phyloP scores from a whole-genome alignment of 1,140 invertebrate genomes.

The Choristoneura fumiferana region DNA sequence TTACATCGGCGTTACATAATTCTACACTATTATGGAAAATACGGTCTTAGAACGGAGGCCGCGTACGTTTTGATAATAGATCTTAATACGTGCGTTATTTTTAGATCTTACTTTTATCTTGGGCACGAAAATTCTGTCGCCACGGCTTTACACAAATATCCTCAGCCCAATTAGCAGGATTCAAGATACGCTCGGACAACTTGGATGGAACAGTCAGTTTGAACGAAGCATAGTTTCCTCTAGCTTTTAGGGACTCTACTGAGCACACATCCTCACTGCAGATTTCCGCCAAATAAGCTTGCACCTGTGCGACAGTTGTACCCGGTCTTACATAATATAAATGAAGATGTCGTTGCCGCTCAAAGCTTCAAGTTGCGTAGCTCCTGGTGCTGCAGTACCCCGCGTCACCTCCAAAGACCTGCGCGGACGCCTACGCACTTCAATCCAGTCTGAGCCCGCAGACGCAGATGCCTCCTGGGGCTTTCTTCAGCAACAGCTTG shows the following conservation, averaged over 20 bases:
- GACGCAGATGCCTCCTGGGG: too few relatives aligned
- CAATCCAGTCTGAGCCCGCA: too few relatives aligned
- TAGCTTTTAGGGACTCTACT: constrained; percentile 2
- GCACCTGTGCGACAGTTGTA: constrained; percentile 4
- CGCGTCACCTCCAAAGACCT: neutral
- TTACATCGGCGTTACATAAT: neutral
- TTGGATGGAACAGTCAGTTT: constrained; percentile 2
- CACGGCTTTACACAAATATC: too few relatives aligned
- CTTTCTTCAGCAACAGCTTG: too few relatives aligned
- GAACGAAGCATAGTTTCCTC: constrained; percentile 17
- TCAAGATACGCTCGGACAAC: neutral
- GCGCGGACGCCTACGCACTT: too few relatives aligned
- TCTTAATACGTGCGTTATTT: neutral
- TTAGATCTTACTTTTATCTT: neutral
- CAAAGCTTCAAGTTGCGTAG: constrained; percentile 2
- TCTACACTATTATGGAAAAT: neutral
- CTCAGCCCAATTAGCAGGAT: too few relatives aligned
- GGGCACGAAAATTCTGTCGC: too few relatives aligned
- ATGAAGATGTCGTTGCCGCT: constrained; percentile 3
- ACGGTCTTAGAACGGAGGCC: neutral
- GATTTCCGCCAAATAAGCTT: neutral
- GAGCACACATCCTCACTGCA: neutral
- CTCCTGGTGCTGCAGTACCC: constrained; percentile 3
- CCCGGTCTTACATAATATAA: constrained; percentile 3
- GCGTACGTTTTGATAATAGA: neutral